Evolutionary conservation across 2,888 invertebrate species (phyloP).

Genomic region (Drosophila longiperda): DNA sequence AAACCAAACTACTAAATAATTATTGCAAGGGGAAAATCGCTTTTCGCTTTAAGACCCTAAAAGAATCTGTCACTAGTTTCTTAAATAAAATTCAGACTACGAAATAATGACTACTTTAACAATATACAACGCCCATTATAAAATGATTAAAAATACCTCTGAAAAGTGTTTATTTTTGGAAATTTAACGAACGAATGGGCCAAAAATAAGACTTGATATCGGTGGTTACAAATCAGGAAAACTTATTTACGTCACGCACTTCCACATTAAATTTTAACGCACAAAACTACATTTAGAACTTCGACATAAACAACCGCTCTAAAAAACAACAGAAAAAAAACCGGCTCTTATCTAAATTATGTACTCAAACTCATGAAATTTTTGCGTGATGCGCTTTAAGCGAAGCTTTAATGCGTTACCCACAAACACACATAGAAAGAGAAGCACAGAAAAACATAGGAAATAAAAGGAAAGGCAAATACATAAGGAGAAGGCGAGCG

Average conservation of each 20-base stretch:
- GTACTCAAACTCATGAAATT: slow-evolving; percentile 44
- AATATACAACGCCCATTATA: neutral
- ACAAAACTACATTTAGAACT: slow-evolving; percentile 22
- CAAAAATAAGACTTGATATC: slow-evolving; percentile 12
- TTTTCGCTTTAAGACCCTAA: neutral
- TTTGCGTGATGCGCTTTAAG: slow-evolving; percentile 52
- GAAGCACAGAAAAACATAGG: neutral
- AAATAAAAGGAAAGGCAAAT: slow-evolving; percentile 6
- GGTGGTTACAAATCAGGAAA: slow-evolving; percentile 2
- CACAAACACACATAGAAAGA: neutral
- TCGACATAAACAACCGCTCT: neutral
- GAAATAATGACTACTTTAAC: neutral
- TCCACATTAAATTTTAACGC: slow-evolving; percentile 23
- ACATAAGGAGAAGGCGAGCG: slow-evolving; percentile 4
- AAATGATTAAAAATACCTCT: neutral
- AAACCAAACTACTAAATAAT: neutral
- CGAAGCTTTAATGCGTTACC: slow-evolving; percentile 52
- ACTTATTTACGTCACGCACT: slow-evolving; percentile 21
- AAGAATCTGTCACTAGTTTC: neutral
- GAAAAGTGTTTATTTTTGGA: neutral
- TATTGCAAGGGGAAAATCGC: neutral
- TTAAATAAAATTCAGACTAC: neutral
- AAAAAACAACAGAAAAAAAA: neutral
- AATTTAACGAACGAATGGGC: slow-evolving; percentile 24
- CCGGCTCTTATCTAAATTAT: slow-evolving; percentile 57